These are phyloP conservation scores for Petroica traversi DNA, from an alignment of 2,113 vertebrate species.

Conservation along the genomic window DNA sequence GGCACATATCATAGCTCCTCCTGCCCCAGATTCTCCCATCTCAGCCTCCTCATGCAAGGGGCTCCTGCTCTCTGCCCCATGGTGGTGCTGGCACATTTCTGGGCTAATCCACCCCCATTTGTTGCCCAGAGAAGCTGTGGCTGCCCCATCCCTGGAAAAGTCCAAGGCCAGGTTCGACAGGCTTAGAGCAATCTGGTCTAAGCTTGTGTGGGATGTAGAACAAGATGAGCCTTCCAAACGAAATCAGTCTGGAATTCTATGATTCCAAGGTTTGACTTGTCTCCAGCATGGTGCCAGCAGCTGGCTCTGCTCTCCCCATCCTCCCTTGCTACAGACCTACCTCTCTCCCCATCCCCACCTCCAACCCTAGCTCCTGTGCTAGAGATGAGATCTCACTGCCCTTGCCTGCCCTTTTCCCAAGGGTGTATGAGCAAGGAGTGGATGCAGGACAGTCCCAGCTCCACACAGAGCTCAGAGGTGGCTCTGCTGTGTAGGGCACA, in stretches of 20 bases:
- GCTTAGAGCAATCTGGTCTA: not conserved
- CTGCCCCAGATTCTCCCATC: not conserved
- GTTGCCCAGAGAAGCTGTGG: not conserved
- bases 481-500: not conserved
- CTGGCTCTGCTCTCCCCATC: not conserved
- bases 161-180: not conserved
- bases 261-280: not conserved
- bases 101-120: not conserved
- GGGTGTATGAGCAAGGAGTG: not conserved
- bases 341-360: not conserved
- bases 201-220: not conserved
- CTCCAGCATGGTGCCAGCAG: not conserved
- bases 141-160: not conserved
- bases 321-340: not conserved
- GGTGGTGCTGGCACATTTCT: not conserved
- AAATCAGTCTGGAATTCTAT: not conserved
- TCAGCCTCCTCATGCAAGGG: not conserved
- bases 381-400: not conserved
- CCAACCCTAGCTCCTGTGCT: not conserved
- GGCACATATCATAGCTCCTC: not conserved
- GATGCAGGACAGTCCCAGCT: not conserved
- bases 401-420: not conserved
- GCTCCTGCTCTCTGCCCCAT: not conserved
- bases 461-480: not conserved
- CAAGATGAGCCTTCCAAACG: not conserved